Conservation (phyloP, 1,140 invertebrate species). For the Musca domestica region DNA sequence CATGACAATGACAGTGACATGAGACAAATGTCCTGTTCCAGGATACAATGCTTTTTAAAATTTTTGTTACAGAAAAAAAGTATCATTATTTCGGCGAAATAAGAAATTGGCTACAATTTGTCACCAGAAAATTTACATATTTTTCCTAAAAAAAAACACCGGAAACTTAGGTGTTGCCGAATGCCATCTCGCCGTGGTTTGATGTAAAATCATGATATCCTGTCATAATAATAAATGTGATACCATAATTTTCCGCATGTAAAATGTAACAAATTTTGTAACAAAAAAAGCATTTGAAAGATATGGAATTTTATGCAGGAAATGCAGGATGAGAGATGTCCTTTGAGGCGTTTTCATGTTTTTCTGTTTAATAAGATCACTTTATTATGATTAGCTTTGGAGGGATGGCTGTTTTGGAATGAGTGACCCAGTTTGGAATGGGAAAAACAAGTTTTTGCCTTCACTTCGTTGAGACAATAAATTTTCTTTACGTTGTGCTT, state of each 20-base stretch:
- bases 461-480: not conserved
- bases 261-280: not conserved
- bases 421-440: constrained; percentile 9
- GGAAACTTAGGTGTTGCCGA: too few relatives aligned
- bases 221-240: constrained; percentile 21
- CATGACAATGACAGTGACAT: too few relatives aligned
- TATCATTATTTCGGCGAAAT: too few relatives aligned
- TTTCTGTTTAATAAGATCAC: constrained; percentile 14
- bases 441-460: constrained; percentile 1
- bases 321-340: not conserved
- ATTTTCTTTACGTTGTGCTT: constrained; percentile 14
- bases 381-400: constrained; percentile 21
- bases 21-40: too few relatives aligned
- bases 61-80: too few relatives aligned
- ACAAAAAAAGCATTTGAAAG: not conserved
- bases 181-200: too few relatives aligned
- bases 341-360: not conserved
- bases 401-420: not conserved
- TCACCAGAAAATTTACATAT: too few relatives aligned
- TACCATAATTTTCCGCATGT: not conserved
- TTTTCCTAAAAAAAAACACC: too few relatives aligned
- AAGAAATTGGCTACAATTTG: too few relatives aligned
- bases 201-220: constrained; percentile 15
- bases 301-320: not conserved
- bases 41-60: too few relatives aligned